Percentiles rank a stretch among this genome's conserved stretches.
These are phyloP conservation scores for Tragelaphus buxtoni DNA, from an alignment of 2,113 vertebrate species.

Conservation along the genomic window DNA sequence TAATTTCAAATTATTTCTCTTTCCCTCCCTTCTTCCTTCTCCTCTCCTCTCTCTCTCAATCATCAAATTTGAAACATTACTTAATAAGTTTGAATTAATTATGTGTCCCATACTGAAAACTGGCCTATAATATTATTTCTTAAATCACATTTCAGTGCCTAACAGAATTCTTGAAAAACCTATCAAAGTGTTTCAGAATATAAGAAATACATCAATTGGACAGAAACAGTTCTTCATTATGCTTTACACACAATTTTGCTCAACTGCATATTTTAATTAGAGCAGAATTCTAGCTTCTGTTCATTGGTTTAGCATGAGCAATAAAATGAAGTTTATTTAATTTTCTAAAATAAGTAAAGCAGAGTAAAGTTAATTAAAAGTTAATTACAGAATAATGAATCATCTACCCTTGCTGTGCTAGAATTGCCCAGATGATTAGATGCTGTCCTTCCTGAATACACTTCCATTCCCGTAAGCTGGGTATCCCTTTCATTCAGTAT, in stretches of 20 bases:
- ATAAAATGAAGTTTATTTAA: constrained; percentile 85
- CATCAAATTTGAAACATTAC: constrained; percentile 45
- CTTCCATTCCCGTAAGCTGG: background rate
- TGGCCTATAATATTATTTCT: constrained; percentile 53
- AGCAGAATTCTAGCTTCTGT: constrained; percentile 71
- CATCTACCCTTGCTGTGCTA: constrained; percentile 68
- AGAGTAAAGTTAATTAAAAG: constrained; percentile 82
- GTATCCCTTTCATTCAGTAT: background rate
- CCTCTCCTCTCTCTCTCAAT: background rate
- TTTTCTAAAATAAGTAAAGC: constrained; percentile 83
- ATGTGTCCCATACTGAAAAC: constrained; percentile 21
- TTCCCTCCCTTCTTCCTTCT: background rate
- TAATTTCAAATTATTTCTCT: background rate
- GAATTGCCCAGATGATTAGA: constrained; percentile 75
- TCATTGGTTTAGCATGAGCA: constrained; percentile 74
- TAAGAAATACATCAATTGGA: constrained; percentile 53
- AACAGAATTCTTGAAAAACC: constrained; percentile 48
- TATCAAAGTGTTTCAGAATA: constrained; percentile 64
- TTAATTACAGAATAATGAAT: constrained; percentile 82
- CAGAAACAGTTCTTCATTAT: constrained; percentile 74
- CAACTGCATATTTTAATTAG: constrained; percentile 78
- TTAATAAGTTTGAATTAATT: constrained; percentile 50
- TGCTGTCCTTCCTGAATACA: constrained; percentile 59
- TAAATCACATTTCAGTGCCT: constrained; percentile 49
- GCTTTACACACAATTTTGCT: constrained; percentile 70